Percentiles rank a stretch among this genome's conserved stretches.
Evolutionary conservation across 1,140 invertebrate genomes (phyloP).

Genomic region (Oppia nitens): DNA sequence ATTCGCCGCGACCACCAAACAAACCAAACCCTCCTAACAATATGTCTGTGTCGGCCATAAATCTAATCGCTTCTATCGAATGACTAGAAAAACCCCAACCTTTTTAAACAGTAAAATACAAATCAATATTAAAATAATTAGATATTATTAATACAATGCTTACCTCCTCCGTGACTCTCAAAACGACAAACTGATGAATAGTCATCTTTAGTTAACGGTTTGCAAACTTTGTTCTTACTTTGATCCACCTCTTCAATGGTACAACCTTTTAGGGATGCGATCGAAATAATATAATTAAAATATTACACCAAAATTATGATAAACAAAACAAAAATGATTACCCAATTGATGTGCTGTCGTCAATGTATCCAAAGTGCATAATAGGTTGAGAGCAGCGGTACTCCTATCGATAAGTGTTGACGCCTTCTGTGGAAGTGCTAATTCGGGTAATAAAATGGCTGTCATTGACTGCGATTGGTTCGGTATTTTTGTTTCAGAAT

Average conservation of each 20-base stretch:
- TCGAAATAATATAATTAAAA: background rate
- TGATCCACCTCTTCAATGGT: constrained; percentile 25
- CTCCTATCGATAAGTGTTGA: constrained; percentile 54
- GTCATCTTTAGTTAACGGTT: constrained; percentile 48
- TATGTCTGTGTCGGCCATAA: constrained; percentile 81
- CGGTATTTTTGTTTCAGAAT: constrained; percentile 38
- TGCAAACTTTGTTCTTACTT: constrained; percentile 32
- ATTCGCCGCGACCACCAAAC: constrained; percentile 90
- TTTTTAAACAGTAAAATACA: background rate
- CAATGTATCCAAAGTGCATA: constrained; percentile 74
- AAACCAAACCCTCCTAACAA: constrained; percentile 79
- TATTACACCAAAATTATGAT: background rate
- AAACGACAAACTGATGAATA: constrained; percentile 72
- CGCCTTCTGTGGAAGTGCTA: constrained; percentile 55
- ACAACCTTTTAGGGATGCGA: too few species aligned
- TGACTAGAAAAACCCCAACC: constrained; percentile 93
- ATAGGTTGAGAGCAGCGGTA: constrained; percentile 61
- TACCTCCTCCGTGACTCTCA: constrained; percentile 76
- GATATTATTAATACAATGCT: background rate
- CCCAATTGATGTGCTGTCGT: constrained; percentile 59
- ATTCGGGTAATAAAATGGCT: constrained; percentile 48
- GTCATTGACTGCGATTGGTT: constrained; percentile 10
- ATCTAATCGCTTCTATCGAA: constrained; percentile 81
- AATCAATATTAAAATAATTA: background rate
- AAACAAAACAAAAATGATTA: constrained; percentile 17